Evolutionary conservation across 2,888 invertebrate genomes (phyloP).

Genomic region (Rhabditoides inermis): DNA sequence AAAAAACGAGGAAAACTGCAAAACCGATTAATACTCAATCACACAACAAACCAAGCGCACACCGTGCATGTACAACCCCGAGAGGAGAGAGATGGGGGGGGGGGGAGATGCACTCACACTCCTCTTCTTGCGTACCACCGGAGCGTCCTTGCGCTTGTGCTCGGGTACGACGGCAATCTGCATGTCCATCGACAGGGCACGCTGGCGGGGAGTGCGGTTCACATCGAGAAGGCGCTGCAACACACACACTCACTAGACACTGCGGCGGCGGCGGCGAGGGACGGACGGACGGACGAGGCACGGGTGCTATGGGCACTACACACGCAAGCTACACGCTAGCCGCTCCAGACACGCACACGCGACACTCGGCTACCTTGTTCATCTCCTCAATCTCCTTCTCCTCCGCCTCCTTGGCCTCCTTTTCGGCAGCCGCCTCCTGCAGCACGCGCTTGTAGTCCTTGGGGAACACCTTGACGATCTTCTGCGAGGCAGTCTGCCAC

Average conservation of each 20-base stretch:
- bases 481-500: conserved; percentile 69
- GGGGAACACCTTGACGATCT: conserved; percentile 90
- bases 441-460: conserved; percentile 88
- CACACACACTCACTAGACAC: conserved; percentile 12
- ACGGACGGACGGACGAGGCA: too few species aligned
- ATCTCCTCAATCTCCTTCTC: conserved; percentile 11
- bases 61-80: too few species aligned
- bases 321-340: too few species aligned
- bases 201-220: conserved; percentile 2
- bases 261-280: neutral
- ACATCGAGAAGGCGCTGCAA: conserved; percentile 2
- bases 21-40: too few species aligned
- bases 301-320: too few species aligned
- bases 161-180: conserved; percentile 34
- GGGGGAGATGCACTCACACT: too few species aligned
- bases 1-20: too few species aligned
- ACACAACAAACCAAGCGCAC: too few species aligned
- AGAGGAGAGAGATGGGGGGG: too few species aligned
- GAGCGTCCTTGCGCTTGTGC: conserved; percentile 19
- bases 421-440: conserved; percentile 57
- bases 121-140: conserved; percentile 13
- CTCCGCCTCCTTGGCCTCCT: conserved; percentile 59
- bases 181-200: conserved; percentile 50
- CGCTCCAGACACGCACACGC: neutral
- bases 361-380: too few species aligned